Conservation (phyloP, 2,888 invertebrate species). For the Phymatocera aterrima region DNA sequence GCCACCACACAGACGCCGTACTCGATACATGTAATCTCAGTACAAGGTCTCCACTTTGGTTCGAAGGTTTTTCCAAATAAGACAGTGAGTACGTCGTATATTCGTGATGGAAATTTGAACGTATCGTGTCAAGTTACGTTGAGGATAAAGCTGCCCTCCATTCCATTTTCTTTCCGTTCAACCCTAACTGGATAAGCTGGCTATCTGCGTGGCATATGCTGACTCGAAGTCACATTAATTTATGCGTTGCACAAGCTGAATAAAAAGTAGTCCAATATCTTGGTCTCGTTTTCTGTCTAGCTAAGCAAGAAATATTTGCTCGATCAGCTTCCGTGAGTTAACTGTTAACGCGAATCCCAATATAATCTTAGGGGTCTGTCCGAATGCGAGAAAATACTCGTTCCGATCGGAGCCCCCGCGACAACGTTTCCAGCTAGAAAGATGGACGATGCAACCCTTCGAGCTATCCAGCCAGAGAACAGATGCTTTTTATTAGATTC, state of each 20-base stretch:
- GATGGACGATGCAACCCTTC: slow-evolving; percentile 29
- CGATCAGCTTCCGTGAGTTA: slow-evolving; percentile 37
- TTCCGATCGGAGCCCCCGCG: slow-evolving; percentile 20
- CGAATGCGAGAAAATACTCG: slow-evolving; percentile 32
- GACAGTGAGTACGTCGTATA: neutral
- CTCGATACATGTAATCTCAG: slow-evolving; percentile 15
- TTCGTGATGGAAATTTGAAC: neutral
- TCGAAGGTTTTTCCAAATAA: neutral
- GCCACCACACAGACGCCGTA: neutral
- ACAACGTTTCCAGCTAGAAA: slow-evolving; percentile 4
- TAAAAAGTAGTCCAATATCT: slow-evolving; percentile 27
- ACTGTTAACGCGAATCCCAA: slow-evolving; percentile 39
- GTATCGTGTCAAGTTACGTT: neutral
- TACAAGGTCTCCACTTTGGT: slow-evolving; percentile 1
- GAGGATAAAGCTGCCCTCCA: neutral
- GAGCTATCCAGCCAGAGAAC: slow-evolving; percentile 23
- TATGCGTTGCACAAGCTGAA: slow-evolving; percentile 34
- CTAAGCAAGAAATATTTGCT: slow-evolving; percentile 37
- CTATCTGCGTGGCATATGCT: neutral
- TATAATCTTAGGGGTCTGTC: slow-evolving; percentile 29
- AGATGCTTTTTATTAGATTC: slow-evolving; percentile 36
- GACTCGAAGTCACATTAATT: slow-evolving; percentile 1
- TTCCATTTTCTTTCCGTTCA: neutral
- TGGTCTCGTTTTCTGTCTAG: slow-evolving; percentile 13
- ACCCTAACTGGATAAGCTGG: neutral